Evolutionary conservation across 2,113 vertebrate genomes (phyloP).

Genomic region (Aviceda subcristata): DNA sequence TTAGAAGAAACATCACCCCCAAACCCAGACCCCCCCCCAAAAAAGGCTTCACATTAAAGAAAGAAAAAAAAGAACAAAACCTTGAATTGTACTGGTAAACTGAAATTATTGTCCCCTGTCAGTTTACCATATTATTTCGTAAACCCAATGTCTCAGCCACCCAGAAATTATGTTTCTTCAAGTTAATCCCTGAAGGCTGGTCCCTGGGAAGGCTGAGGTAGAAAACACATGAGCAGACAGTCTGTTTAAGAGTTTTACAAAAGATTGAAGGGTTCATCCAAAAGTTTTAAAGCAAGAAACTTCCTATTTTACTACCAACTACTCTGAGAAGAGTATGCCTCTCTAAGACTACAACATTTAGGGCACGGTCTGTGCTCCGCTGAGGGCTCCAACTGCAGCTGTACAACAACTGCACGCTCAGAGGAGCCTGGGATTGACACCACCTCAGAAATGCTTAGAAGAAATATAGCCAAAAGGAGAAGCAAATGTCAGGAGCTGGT

Average conservation of each 20-base stretch:
- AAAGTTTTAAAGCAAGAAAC: background rate
- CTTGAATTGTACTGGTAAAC: background rate
- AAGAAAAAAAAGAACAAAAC: background rate
- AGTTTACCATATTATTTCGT: background rate
- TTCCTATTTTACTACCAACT: background rate
- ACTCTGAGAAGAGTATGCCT: background rate
- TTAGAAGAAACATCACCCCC: background rate
- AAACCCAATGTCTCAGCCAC: background rate
- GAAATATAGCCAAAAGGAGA: background rate
- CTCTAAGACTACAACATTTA: background rate
- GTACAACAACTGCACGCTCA: fast-evolving
- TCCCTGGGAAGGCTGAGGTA: background rate
- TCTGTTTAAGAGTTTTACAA: background rate
- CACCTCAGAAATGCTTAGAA: background rate
- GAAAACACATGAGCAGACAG: background rate
- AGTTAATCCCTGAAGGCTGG: background rate
- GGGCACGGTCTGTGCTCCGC: background rate
- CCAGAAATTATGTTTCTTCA: background rate
- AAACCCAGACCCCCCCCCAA: background rate
- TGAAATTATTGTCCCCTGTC: background rate
- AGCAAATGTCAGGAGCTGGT: background rate
- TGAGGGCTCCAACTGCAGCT: background rate
- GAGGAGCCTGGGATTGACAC: background rate
- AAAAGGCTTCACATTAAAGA: background rate
- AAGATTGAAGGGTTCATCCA: background rate